These are phyloP conservation scores for Haliclona indistincta DNA, from an alignment of 37 sponge, comb jelly and placozoan species.

Conservation along the genomic window DNA sequence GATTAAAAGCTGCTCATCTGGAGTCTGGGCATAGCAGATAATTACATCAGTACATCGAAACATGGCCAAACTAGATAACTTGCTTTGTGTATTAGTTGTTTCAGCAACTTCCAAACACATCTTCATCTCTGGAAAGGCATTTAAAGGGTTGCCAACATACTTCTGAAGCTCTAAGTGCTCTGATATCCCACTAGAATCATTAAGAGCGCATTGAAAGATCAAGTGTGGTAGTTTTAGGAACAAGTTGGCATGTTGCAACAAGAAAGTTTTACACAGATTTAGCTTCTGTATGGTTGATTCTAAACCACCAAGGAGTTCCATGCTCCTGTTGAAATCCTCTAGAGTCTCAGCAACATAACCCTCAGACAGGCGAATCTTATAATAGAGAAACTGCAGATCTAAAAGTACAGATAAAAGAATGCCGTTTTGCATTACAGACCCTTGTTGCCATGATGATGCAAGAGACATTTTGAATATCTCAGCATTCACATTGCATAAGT, in stretches of 20 bases:
- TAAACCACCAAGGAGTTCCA: too few species aligned
- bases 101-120: slow-evolving; percentile 4
- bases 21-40: neutral
- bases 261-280: too few species aligned
- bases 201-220: too few species aligned
- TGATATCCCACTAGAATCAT: neutral
- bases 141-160: slow-evolving; percentile 5
- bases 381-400: slow-evolving; percentile 32
- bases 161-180: neutral
- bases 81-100: slow-evolving; percentile 2
- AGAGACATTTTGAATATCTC: too few species aligned
- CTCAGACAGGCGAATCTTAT: neutral
- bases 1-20: neutral
- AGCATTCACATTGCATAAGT: too few species aligned
- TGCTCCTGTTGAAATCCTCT: neutral
- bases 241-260: too few species aligned
- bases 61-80: neutral
- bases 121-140: neutral
- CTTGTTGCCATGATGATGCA: too few species aligned
- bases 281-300: too few species aligned
- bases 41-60: neutral
- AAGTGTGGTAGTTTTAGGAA: too few species aligned
- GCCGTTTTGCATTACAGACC: too few species aligned
- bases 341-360: neutral
- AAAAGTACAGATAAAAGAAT: neutral